phyloP scores from a whole-genome alignment of 1,140 invertebrate species.

The Sesamia nonagrioides region DNA sequence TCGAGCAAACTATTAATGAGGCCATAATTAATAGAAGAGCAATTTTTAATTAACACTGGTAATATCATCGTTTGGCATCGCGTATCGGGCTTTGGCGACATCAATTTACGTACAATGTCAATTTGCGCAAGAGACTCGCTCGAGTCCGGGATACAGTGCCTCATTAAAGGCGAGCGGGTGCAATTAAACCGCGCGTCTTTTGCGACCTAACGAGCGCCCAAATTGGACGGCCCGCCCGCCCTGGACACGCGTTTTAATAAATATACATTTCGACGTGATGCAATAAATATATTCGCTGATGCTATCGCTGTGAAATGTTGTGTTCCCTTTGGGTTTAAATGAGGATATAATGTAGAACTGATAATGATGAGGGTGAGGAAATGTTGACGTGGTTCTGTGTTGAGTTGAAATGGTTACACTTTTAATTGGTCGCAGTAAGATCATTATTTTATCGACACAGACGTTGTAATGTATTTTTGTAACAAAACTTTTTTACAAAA shows the following conservation, averaged over 20 bases:
- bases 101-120: conserved; percentile 84
- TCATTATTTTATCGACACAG: too few relatives aligned
- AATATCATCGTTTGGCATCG: conserved; percentile 59
- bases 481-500: too few relatives aligned
- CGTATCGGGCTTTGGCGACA: conserved; percentile 70
- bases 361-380: conserved; percentile 16
- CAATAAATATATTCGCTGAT: conserved; percentile 68
- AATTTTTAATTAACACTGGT: conserved; percentile 45
- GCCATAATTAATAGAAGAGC: conserved; percentile 34
- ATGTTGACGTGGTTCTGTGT: neutral
- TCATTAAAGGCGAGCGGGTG: conserved; percentile 83
- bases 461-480: too few relatives aligned
- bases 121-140: conserved; percentile 77
- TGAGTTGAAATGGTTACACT: neutral
- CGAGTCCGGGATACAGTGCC: conserved; percentile 74
- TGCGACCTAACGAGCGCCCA: conserved; percentile 82
- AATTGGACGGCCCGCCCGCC: conserved; percentile 76
- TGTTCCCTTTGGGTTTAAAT: conserved; percentile 41
- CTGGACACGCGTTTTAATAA: conserved; percentile 73
- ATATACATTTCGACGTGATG: conserved; percentile 66
- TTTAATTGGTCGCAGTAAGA: conserved; percentile 12
- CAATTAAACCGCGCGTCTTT: conserved; percentile 84
- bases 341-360: conserved; percentile 36
- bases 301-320: conserved; percentile 56
- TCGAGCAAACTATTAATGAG: conserved; percentile 4